Conservation (phyloP, 2,113 vertebrate genomes). For the Marcusenius ussheri region DNA sequence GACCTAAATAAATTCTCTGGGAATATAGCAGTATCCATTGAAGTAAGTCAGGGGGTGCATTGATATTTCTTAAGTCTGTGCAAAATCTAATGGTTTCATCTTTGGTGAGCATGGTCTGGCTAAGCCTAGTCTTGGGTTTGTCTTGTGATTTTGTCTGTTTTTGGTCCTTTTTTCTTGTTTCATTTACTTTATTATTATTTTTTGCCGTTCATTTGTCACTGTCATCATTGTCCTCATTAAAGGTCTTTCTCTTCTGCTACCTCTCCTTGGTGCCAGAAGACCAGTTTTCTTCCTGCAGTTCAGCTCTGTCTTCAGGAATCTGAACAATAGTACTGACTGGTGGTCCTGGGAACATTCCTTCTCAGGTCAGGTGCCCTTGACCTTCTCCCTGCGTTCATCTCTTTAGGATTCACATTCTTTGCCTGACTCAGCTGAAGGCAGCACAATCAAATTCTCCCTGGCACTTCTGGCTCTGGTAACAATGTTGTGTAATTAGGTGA, state of each 20-base stretch:
- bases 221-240: background rate
- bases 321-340: background rate
- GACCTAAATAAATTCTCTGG: background rate
- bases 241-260: background rate
- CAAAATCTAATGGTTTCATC: background rate
- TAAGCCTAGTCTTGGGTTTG: background rate
- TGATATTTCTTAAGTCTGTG: background rate
- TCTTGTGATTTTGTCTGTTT: background rate
- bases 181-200: background rate
- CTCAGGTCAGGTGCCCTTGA: background rate
- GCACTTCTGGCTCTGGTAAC: background rate
- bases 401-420: background rate
- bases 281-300: background rate
- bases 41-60: background rate
- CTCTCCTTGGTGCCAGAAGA: background rate
- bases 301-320: background rate
- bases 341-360: background rate
- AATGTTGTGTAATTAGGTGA: background rate
- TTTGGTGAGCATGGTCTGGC: background rate
- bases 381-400: background rate
- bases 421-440: background rate
- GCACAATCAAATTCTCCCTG: background rate
- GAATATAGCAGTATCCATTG: background rate
- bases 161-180: background rate
- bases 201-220: background rate